Conservation (phyloP, 1,140 invertebrate species). For the Octopus bimaculoides region DNA sequence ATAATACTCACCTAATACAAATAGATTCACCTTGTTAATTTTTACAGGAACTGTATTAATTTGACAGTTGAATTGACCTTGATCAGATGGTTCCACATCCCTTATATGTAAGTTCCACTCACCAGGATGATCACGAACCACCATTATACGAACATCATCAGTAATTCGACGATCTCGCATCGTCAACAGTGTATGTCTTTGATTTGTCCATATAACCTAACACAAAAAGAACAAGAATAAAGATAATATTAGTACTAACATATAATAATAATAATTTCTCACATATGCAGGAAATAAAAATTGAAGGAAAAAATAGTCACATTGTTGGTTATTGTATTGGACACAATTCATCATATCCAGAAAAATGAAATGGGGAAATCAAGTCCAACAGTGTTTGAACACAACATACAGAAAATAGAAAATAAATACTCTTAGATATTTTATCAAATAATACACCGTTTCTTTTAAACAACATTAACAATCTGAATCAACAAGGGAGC, state of each 20-base stretch:
- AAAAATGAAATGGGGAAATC: too few species aligned
- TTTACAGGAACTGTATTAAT: conserved; percentile 50
- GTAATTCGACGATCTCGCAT: conserved; percentile 42
- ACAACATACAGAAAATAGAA: too few species aligned
- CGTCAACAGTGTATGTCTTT: conserved; percentile 36
- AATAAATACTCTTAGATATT: too few species aligned
- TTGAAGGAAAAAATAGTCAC: too few species aligned
- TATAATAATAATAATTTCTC: not conserved
- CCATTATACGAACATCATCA: conserved; percentile 44
- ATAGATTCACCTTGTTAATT: conserved; percentile 37
- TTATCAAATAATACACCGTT: too few species aligned
- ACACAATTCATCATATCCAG: too few species aligned
- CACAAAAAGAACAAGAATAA: not conserved
- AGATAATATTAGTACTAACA: not conserved
- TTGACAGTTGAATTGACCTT: conserved; percentile 47
- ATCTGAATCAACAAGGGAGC: too few species aligned
- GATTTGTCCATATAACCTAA: conserved; percentile 49
- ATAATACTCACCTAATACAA: conserved; percentile 40
- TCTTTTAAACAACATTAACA: too few species aligned
- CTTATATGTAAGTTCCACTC: conserved; percentile 53
- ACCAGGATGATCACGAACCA: conserved; percentile 42
- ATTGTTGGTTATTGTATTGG: too few species aligned
- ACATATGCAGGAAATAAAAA: too few species aligned
- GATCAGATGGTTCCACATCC: conserved; percentile 38
- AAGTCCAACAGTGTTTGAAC: too few species aligned